Evolutionary conservation across 2,113 vertebrate genomes (phyloP).

Genomic region (Pteropus alecto): DNA sequence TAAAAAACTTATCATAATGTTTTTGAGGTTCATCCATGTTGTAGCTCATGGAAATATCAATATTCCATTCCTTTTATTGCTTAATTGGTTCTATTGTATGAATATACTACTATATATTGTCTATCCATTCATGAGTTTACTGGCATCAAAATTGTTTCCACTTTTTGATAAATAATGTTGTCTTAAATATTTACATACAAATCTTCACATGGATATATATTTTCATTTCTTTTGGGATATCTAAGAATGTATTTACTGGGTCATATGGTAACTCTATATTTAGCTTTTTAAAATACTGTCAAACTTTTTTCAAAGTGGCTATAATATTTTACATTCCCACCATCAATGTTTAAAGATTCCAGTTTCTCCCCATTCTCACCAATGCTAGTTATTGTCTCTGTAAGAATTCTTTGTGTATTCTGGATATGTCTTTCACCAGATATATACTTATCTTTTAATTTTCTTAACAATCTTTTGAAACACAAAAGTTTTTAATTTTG

Average conservation of each 20-base stretch:
- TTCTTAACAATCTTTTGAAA: background rate
- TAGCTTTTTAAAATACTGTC: background rate
- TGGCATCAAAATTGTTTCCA: background rate
- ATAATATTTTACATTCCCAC: background rate
- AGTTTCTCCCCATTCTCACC: background rate
- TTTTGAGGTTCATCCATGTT: background rate
- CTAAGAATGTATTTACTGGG: background rate
- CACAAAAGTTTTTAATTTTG: background rate
- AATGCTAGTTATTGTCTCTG: background rate
- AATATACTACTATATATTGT: background rate
- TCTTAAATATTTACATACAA: background rate
- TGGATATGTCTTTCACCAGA: background rate
- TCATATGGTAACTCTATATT: background rate
- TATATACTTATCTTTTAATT: background rate
- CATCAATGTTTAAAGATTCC: background rate
- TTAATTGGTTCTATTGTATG: background rate
- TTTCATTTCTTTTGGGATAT: background rate
- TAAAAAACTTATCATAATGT: background rate
- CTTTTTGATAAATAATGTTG: background rate
- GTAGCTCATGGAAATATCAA: background rate
- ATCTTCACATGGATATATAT: background rate
- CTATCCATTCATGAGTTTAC: background rate
- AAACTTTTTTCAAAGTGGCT: background rate
- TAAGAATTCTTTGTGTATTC: background rate
- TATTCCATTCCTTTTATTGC: background rate